Evolutionary conservation across 2,888 invertebrate species (phyloP).

Genomic region (Myopa tessellatipennis): DNA sequence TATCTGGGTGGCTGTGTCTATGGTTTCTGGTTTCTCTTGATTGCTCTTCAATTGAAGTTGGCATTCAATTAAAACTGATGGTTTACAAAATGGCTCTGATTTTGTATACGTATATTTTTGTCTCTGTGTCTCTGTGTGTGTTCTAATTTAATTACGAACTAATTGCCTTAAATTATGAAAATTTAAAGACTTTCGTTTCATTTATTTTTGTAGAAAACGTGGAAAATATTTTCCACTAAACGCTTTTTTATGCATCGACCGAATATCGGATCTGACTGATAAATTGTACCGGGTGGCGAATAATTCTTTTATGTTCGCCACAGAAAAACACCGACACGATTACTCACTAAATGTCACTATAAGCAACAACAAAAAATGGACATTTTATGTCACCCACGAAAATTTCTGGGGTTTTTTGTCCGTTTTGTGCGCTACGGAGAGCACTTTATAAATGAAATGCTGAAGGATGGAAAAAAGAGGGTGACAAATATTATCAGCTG

Average conservation of each 20-base stretch:
- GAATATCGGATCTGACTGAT: too few relatives aligned
- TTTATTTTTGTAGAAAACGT: too few relatives aligned
- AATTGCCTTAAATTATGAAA: too few relatives aligned
- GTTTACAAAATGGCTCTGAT: neutral
- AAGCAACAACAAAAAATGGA: neutral
- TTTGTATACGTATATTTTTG: too few relatives aligned
- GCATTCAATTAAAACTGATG: constrained; percentile 4
- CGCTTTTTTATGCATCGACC: too few relatives aligned
- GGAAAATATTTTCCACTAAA: too few relatives aligned
- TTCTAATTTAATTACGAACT: too few relatives aligned
- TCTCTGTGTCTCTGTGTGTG: too few relatives aligned
- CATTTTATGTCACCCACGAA: constrained; percentile 12
- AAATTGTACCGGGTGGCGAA: too few relatives aligned
- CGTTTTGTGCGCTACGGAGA: neutral
- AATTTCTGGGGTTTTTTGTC: neutral
- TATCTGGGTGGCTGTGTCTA: too few relatives aligned
- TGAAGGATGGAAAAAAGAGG: neutral
- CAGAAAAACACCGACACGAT: constrained; percentile 25
- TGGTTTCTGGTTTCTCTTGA: neutral
- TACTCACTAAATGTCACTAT: constrained; percentile 31
- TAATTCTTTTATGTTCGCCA: too few relatives aligned
- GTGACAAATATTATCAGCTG: neutral
- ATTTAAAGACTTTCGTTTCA: too few relatives aligned
- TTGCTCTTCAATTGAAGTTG: neutral
- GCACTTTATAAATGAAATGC: neutral